Conservation (phyloP, 1,140 invertebrate species). For the Drosophila gunungcola region DNA sequence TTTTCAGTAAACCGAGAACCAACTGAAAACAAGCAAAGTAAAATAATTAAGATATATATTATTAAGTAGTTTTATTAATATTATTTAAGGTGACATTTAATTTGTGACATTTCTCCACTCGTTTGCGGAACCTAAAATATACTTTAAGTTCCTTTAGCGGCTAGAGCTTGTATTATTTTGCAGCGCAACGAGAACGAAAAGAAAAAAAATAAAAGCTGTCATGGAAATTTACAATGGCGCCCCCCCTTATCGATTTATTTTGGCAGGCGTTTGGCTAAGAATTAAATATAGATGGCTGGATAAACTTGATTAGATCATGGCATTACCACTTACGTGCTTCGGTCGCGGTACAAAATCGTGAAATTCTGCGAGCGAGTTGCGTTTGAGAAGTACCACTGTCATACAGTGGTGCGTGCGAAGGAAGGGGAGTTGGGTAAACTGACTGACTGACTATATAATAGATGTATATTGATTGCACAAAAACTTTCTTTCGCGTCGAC, state of each 20-base stretch:
- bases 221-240: constrained; percentile 47
- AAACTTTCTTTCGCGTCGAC: constrained; percentile 35
- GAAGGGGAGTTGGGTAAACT: background rate
- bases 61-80: no score
- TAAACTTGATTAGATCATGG: constrained; percentile 42
- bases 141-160: background rate
- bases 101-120: no score
- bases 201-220: constrained; percentile 33
- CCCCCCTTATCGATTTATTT: constrained; percentile 33
- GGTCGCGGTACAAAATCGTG: constrained; percentile 9
- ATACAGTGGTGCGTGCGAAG: constrained; percentile 18
- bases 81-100: no score
- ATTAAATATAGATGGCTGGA: constrained; percentile 9
- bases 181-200: background rate
- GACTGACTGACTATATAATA: constrained; percentile 34
- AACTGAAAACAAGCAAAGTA: background rate
- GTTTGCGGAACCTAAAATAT: no score
- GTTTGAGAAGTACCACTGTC: constrained; percentile 30
- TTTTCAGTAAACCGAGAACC: no score
- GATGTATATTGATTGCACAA: constrained; percentile 67
- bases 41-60: background rate
- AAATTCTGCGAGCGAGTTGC: constrained; percentile 12
- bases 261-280: constrained; percentile 1
- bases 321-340: constrained; percentile 36
- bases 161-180: background rate